phyloP scores from a whole-genome alignment of 2,797 vertebrate genomes.

The Borostomias antarcticus region DNA sequence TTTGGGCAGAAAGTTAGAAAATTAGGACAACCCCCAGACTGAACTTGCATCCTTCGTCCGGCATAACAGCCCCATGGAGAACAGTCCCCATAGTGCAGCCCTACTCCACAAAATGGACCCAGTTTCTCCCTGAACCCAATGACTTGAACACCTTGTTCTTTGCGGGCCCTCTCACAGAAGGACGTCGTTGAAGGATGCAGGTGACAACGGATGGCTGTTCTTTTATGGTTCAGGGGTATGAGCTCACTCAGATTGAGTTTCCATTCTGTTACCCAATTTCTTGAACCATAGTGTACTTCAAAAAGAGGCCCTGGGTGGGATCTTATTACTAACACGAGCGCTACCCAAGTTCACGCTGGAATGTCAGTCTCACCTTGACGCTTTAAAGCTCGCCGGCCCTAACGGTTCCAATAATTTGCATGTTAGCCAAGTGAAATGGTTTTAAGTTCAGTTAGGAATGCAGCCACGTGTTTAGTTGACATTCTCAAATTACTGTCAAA shows the following conservation, averaged over 20 bases:
- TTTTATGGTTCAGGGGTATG: not conserved
- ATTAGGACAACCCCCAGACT: slow-evolving; percentile 15
- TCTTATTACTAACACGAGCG: not conserved
- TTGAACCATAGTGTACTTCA: not conserved
- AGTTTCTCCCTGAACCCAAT: slow-evolving; percentile 31
- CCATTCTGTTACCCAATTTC: not conserved
- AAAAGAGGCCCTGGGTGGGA: slow-evolving; percentile 9
- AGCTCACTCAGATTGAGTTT: slow-evolving; percentile 14
- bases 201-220: not conserved
- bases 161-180: not conserved
- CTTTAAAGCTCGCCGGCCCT: not conserved
- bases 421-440: not conserved
- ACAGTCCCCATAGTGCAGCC: slow-evolving; percentile 32
- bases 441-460: not conserved
- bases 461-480: not conserved
- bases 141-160: not conserved
- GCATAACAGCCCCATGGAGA: slow-evolving; percentile 30
- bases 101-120: slow-evolving; percentile 26
- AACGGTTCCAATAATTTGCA: not conserved
- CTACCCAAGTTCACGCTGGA: not conserved
- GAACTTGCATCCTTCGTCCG: slow-evolving; percentile 22
- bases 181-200: not conserved
- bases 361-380: slow-evolving; percentile 9
- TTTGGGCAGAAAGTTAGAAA: not conserved
- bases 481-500: too few species aligned